Percentiles rank a stretch among this genome's conserved stretches.
Conservation (phyloP, 2,113 vertebrate genomes). For the Hippocampus barbouri region DNA sequence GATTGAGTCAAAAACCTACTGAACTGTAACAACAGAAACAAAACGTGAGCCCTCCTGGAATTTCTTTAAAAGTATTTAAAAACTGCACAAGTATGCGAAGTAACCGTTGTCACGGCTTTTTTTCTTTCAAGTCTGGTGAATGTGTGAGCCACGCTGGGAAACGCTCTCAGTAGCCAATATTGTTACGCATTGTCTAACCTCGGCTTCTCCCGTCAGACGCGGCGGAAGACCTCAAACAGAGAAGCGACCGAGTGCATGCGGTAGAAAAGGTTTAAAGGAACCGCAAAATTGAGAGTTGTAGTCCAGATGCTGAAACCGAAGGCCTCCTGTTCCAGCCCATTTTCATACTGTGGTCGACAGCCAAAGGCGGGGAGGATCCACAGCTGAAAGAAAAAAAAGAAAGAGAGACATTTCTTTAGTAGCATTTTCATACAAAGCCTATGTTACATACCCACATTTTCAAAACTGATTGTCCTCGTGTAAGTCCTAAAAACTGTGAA, state of each 20-base stretch:
- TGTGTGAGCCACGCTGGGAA: conserved; percentile 38
- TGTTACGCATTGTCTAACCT: conserved; percentile 27
- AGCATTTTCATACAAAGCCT: not conserved
- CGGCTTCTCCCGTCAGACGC: conserved; percentile 69
- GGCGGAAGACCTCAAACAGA: conserved; percentile 91
- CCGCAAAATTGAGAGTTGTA: conserved; percentile 91
- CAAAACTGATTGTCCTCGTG: not conserved
- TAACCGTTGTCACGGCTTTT: not conserved
- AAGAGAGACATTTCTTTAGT: conserved; percentile 10
- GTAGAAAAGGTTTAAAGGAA: conserved; percentile 96
- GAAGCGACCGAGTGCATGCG: conserved; percentile 95
- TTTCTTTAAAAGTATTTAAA: conserved; percentile 19
- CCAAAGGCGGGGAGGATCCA: conserved; percentile 96
- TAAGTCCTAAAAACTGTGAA: not conserved
- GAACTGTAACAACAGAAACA: conserved; percentile 27
- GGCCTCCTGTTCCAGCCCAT: conserved; percentile 85
- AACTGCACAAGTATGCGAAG: conserved; percentile 15
- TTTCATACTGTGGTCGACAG: conserved; percentile 94
- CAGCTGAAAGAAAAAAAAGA: conserved; percentile 67
- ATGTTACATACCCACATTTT: not conserved
- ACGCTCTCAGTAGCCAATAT: conserved; percentile 31
- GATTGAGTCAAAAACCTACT: conserved; percentile 18
- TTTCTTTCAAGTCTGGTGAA: conserved; percentile 42
- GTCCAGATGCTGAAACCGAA: conserved; percentile 93
- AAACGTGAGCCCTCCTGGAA: conserved; percentile 15